Evolutionary conservation across 2,888 invertebrate species (phyloP).

Genomic region (Protonemura montana): DNA sequence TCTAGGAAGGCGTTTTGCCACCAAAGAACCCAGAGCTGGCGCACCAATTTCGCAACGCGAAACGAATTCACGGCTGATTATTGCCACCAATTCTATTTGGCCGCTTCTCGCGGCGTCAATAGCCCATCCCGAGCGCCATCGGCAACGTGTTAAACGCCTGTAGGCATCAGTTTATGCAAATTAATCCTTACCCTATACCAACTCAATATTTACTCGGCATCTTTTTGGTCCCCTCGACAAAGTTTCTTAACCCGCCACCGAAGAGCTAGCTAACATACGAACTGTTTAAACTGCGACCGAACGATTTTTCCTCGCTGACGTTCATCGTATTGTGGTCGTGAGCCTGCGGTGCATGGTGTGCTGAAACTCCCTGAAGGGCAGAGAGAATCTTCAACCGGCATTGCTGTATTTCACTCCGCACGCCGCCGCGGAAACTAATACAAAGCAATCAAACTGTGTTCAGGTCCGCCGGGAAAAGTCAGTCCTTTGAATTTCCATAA

Average conservation of each 20-base stretch:
- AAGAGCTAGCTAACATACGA: too few relatives aligned
- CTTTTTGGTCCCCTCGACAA: too few relatives aligned
- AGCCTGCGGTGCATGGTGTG: too few relatives aligned
- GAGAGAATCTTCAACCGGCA: background rate
- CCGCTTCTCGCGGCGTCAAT: background rate
- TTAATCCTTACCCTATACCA: too few relatives aligned
- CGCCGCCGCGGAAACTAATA: constrained; percentile 36
- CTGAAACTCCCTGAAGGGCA: too few relatives aligned
- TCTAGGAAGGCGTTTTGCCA: background rate
- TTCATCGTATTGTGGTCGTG: background rate
- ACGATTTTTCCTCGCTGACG: background rate
- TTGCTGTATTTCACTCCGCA: background rate
- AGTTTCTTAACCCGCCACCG: too few relatives aligned
- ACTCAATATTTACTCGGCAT: too few relatives aligned
- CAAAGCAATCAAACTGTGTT: constrained; percentile 13
- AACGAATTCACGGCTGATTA: background rate
- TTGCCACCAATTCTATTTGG: background rate
- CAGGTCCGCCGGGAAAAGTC: constrained; percentile 17
- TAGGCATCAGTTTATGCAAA: background rate
- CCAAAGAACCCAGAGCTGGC: background rate
- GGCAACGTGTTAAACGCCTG: background rate
- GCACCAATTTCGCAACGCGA: background rate
- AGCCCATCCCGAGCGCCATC: background rate
- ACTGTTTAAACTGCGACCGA: background rate
- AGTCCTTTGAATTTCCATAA: constrained; percentile 48